Base-by-base conservation (phyloP, 2,797 vertebrate genomes). In the Peromyscus attwateri region DNA sequence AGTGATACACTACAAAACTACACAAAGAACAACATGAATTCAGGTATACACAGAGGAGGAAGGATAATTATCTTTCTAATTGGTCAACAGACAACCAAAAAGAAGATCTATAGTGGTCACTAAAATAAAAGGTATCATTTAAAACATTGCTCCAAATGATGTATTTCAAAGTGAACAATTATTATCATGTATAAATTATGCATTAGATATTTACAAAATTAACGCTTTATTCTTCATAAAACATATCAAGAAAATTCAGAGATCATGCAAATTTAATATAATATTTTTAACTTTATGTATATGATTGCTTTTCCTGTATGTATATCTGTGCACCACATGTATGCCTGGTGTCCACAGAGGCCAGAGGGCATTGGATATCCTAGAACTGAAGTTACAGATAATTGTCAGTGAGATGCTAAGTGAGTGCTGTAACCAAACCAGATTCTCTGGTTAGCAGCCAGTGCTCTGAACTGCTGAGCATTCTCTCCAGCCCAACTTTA, bases 161-260 rank as follows among this genome's bases (percentile, higher is more conserved):
- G 12, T 76, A 55, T 70, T 88, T 91, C 70, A 83, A 7, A 93
- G 91, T 87, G 25, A 87, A 52, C 55, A 95, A 16, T 55, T 40
- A 37, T 43, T 55, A 55, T 55, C 12, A 83, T 52, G 12, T 64
- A 70, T n/a, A 94, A 92, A 87, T 92, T 49, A 52, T 81, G 23
- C 79, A 93, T 52, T 84, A 81, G 91, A 17, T 40, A 92, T 52
- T 87, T n/a, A 52, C 73, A n/a, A 84, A 55, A 55, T 17, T 55
- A 55, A 55, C 2, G 85, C 34, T 77, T 95, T 88, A 76, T 92
- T 81, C 43, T 62, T 87, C 87, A 81, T 76, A 43, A 89, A 75
- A 80, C 13, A 68, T 4, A 64, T 8, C 40, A 79, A 82, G 43
- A 95, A 90, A 66, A 84, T 88, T 95, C 23, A 75, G 70, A 89